Conservation (phyloP, 2,888 invertebrate species). For the Embidobia sp. region DNA sequence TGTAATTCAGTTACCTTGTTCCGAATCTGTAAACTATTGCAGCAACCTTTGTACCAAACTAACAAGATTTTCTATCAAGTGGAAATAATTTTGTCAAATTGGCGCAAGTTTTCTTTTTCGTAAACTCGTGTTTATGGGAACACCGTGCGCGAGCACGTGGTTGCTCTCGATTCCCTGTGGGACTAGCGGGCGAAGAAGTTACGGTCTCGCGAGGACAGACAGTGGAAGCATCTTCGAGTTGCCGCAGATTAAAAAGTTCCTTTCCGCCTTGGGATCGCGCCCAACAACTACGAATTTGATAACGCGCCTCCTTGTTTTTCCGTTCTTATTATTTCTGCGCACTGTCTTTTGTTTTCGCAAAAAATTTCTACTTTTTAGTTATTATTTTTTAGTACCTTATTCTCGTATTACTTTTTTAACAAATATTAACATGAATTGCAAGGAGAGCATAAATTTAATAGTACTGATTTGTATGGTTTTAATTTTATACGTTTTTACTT, state of each 20-base stretch:
- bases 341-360: neutral
- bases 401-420: no score
- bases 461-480: no score
- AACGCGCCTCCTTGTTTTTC: constrained; percentile 41
- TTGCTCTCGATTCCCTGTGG: constrained; percentile 28
- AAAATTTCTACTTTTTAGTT: no score
- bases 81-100: constrained; percentile 56
- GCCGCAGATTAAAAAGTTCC: constrained; percentile 66
- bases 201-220: constrained; percentile 57
- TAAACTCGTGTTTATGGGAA: constrained; percentile 61
- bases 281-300: constrained; percentile 67
- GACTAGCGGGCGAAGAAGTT: constrained; percentile 55
- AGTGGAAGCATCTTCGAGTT: constrained; percentile 66
- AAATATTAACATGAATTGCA: no score
- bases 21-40: neutral
- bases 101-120: constrained; percentile 43
- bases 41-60: neutral
- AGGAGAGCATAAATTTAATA: no score
- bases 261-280: constrained; percentile 59
- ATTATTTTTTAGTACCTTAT: neutral
- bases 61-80: constrained; percentile 52
- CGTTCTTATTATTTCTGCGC: neutral
- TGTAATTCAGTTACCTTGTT: neutral
- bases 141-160: constrained; percentile 37
- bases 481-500: no score